Evolutionary conservation across 2,797 vertebrate species (phyloP), one percentile per base, ranked within the genome.

Genomic region (Leptoclinus maculatus): DNA sequence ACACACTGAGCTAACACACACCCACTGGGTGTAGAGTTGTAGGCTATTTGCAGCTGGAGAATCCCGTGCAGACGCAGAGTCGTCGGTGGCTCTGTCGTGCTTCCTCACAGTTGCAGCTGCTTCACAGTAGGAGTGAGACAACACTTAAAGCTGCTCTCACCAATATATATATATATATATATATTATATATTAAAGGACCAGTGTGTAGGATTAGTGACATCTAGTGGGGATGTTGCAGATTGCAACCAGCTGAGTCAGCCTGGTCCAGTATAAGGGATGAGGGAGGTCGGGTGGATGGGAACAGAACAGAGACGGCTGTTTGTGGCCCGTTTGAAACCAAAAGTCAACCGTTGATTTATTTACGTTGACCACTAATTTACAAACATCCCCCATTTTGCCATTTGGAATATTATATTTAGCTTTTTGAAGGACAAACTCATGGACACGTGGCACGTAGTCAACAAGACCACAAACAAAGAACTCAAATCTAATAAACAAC

Each of bases 1-100:
- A 39, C 39, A 39, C 36, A 23, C 47, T 19, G 17, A 29, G 47
- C 58, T 39, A 6, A 51, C 16, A 67, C 67, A 32, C 66, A 53
- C 53, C 41, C n/a, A 60, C 69, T 27, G 21, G 27, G 57, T 34
- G 16, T 17, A 23, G 32, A 41, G 5, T n/a, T 25, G 29, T 36
- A 14, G 14, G 14, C 56, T 36, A 10, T 71, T 71, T 59, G 29
- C 56, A 70, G 27, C 54, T 23, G 56, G 56, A 71, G 56, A 49
- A 14, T 36, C 56, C 38, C 32, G 25, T 54, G 25, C 47, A 41
- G 19, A 41, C 34, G 39, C 23, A 13, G 23, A 34, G 45, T 36
- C 32, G 25, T 43, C 13, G 16, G 3, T 11, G n/a, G 17, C 23
- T 54, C 21, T 17, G 51, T 11, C 25, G 34, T 32, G 21, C 39